Evolutionary conservation across 2,888 invertebrate genomes (phyloP).

Genomic region (Drosophila neonasuta): DNA sequence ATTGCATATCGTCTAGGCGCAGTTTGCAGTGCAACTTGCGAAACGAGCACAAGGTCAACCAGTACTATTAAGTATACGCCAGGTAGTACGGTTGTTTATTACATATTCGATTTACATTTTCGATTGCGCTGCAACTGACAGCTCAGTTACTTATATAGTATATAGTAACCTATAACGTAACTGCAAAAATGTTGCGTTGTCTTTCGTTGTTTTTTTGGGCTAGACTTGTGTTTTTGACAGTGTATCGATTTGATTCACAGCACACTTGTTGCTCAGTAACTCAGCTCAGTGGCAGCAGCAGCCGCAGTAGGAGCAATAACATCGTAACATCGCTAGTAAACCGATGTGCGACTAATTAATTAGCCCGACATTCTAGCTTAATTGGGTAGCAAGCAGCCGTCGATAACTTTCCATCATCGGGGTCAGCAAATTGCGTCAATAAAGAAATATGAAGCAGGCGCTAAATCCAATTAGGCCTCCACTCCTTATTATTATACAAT

Average conservation of each 20-base stretch:
- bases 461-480: slow-evolving; percentile 58
- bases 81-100: slow-evolving; percentile 8
- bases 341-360: slow-evolving; percentile 38
- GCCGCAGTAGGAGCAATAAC: background rate
- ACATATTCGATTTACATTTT: slow-evolving; percentile 10
- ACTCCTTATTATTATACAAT: slow-evolving; percentile 26
- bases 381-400: slow-evolving; percentile 40
- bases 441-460: slow-evolving; percentile 49
- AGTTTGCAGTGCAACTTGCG: slow-evolving; percentile 43
- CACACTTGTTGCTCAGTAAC: slow-evolving; percentile 43
- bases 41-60: slow-evolving; percentile 53
- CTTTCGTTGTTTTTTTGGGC: background rate
- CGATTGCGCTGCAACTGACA: background rate
- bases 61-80: background rate
- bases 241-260: slow-evolving; percentile 15
- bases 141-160: background rate
- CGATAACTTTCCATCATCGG: slow-evolving; percentile 38
- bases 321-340: background rate
- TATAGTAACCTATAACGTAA: slow-evolving; percentile 8
- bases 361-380: slow-evolving; percentile 31
- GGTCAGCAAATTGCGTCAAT: slow-evolving; percentile 29
- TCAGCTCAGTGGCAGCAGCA: background rate
- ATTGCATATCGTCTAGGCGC: slow-evolving; percentile 66
- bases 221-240: slow-evolving; percentile 46
- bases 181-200: slow-evolving; percentile 17